Conservation (phyloP, 1,140 invertebrate genomes). For the Chironomus tepperi region DNA sequence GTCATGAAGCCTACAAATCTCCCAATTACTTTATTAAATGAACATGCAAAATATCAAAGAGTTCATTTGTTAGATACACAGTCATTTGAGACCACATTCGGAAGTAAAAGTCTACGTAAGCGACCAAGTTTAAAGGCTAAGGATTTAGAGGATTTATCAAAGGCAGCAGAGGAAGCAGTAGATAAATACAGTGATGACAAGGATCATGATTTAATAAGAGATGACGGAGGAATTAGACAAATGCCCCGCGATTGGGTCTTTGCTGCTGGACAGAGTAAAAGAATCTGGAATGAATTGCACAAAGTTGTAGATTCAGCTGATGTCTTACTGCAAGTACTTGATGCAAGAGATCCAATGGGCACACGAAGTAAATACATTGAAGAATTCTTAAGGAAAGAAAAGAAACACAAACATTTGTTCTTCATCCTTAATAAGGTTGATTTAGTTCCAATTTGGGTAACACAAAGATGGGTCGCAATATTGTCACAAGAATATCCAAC, state of each 20-base stretch:
- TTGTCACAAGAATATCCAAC: slow-evolving; percentile 93
- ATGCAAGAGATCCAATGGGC: slow-evolving; percentile 91
- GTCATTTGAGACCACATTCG: slow-evolving; percentile 89
- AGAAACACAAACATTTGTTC: slow-evolving; percentile 89
- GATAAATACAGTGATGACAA: slow-evolving; percentile 69
- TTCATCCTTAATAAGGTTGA: slow-evolving; percentile 94
- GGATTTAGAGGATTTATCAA: slow-evolving; percentile 61
- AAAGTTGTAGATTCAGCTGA: slow-evolving; percentile 99
- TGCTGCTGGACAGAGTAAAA: slow-evolving; percentile 88
- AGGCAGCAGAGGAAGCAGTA: slow-evolving; percentile 56
- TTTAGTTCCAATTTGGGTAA: slow-evolving; percentile 95
- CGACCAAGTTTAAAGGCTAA: slow-evolving; percentile 71
- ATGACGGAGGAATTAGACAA: slow-evolving; percentile 71
- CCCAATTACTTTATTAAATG: slow-evolving; percentile 90
- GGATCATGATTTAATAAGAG: slow-evolving; percentile 72
- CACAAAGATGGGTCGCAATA: slow-evolving; percentile 89
- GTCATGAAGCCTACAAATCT: slow-evolving; percentile 94
- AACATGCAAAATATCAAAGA: slow-evolving; percentile 80
- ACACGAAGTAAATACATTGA: slow-evolving; percentile 91
- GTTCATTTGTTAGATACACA: slow-evolving; percentile 95
- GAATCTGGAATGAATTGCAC: slow-evolving; percentile 99
- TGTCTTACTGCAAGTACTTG: slow-evolving; percentile 88
- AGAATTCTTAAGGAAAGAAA: slow-evolving; percentile 80
- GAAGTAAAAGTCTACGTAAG: slow-evolving; percentile 87
- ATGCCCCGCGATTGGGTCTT: slow-evolving; percentile 76